Evolutionary conservation across 2,888 invertebrate species (phyloP).

Genomic region (Leucophenga montana): DNA sequence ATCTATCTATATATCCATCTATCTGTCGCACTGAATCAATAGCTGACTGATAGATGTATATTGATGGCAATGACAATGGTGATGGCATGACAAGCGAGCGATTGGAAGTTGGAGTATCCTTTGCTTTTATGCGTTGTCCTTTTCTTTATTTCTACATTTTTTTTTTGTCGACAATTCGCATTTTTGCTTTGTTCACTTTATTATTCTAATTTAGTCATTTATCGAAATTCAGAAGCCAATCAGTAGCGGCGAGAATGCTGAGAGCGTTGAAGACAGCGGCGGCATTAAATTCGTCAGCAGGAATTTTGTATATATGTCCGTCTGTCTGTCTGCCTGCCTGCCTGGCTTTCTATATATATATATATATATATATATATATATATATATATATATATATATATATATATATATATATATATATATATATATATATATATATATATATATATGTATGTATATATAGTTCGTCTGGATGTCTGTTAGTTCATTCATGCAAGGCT

Average conservation of each 20-base stretch:
- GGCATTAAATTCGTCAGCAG: constrained; percentile 1
- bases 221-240: constrained; percentile 23
- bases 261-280: not conserved
- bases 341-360: not conserved
- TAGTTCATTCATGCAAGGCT: not conserved
- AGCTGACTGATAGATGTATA: too few species aligned
- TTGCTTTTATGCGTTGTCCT: too few species aligned
- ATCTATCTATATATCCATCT: too few species aligned
- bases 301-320: not conserved
- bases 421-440: too few species aligned
- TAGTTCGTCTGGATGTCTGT: not conserved
- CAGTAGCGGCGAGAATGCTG: constrained; percentile 1
- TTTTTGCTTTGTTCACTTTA: constrained; percentile 17
- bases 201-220: constrained; percentile 26
- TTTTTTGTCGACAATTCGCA: not conserved
- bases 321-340: not conserved
- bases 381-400: too few species aligned
- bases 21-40: too few species aligned
- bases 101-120: too few species aligned
- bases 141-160: not conserved
- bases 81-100: too few species aligned
- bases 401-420: too few species aligned
- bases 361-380: too few species aligned
- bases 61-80: too few species aligned
- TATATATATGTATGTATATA: too few species aligned